phyloP scores from a whole-genome alignment of 2,113 vertebrate species.

The Bostrychus sinensis region DNA sequence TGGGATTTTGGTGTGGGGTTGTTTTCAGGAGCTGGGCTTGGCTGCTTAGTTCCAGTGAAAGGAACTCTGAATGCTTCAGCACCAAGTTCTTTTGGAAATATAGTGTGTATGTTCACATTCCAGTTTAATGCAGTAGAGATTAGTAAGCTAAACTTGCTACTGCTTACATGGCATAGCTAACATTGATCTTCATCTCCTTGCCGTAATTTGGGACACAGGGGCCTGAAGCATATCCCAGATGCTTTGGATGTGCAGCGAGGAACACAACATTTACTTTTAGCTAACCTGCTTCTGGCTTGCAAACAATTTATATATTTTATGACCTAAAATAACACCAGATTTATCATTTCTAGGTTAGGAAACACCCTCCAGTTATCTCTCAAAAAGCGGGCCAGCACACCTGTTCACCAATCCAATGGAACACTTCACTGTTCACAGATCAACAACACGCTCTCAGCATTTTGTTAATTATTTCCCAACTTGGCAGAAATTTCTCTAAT shows the following conservation, averaged over 20 bases:
- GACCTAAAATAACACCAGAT: conserved; percentile 6
- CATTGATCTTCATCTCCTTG: neutral
- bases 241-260: neutral
- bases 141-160: too few species aligned
- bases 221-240: neutral
- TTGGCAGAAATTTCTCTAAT: conserved; percentile 2
- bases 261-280: neutral
- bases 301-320: conserved; percentile 11
- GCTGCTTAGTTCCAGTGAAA: too few species aligned
- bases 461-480: conserved; percentile 10
- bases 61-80: too few species aligned
- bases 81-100: too few species aligned
- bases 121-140: too few species aligned
- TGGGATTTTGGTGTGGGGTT: too few species aligned
- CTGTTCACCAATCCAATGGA: conserved; percentile 7
- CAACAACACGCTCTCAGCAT: conserved; percentile 3
- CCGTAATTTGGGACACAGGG: neutral
- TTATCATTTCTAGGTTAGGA: conserved; percentile 3
- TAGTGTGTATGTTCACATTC: too few species aligned
- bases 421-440: conserved; percentile 1
- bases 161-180: too few species aligned
- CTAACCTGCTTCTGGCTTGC: neutral
- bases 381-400: neutral
- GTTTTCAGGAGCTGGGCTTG: too few species aligned
- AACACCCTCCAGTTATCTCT: conserved; percentile 10